phyloP scores from a whole-genome alignment of 2,113 vertebrate genomes.

The Ardeotis arabs region DNA sequence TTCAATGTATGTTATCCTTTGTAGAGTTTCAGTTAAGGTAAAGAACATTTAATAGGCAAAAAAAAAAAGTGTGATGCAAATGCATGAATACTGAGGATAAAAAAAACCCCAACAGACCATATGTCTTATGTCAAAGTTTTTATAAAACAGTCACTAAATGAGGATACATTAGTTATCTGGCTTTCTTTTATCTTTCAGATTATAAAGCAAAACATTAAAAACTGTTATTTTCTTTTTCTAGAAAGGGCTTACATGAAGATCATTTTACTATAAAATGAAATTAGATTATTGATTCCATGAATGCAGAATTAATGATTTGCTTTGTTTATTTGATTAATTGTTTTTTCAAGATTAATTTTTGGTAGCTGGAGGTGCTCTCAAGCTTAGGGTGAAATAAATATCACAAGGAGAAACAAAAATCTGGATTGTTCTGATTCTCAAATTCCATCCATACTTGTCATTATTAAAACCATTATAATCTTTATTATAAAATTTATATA shows the following conservation, averaged over 20 bases:
- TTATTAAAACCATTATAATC: background rate
- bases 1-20: background rate
- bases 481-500: background rate
- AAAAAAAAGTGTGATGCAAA: background rate
- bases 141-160: background rate
- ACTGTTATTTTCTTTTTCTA: background rate
- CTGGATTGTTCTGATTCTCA: background rate
- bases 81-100: background rate
- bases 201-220: background rate
- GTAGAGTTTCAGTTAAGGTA: background rate
- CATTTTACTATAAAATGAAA: background rate
- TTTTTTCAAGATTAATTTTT: background rate
- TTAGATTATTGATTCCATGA: background rate
- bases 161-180: background rate
- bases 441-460: background rate
- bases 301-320: background rate
- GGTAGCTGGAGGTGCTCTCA: background rate
- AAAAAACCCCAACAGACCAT: background rate
- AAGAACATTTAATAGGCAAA: background rate
- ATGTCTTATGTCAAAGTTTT: background rate
- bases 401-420: background rate
- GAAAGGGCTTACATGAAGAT: background rate
- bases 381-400: background rate
- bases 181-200: background rate
- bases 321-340: background rate